These are phyloP conservation scores for Sardina pilchardus DNA, from an alignment of 2,113 vertebrate species.

Conservation along the genomic window DNA sequence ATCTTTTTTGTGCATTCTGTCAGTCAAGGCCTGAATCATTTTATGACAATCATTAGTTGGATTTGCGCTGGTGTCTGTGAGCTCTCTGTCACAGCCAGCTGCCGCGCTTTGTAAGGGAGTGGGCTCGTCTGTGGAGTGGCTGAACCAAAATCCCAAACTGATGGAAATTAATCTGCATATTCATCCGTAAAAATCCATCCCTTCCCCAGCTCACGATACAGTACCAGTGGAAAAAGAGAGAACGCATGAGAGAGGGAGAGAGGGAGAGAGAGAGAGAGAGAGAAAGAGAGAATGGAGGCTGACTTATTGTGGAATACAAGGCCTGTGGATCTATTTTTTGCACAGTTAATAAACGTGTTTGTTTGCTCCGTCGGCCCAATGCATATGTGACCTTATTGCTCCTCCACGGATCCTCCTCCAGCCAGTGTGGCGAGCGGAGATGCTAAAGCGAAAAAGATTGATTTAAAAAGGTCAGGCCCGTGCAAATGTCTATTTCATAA, in stretches of 20 bases:
- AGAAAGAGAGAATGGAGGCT: not conserved
- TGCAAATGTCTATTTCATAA: slow-evolving; percentile 1
- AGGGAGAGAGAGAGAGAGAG: not conserved
- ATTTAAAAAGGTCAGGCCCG: not conserved
- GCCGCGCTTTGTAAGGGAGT: slow-evolving; percentile 61
- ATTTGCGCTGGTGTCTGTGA: slow-evolving; percentile 60
- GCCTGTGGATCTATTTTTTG: not conserved
- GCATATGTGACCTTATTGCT: slow-evolving; percentile 4
- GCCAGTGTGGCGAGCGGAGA: not conserved
- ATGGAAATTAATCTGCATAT: slow-evolving; percentile 55
- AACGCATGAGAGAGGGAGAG: not conserved
- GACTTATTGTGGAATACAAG: not conserved
- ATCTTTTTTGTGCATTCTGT: slow-evolving; percentile 28
- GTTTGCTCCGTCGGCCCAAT: not conserved
- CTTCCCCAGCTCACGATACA: not conserved
- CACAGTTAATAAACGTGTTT: not conserved
- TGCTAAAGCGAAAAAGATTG: not conserved
- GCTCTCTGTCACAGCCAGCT: slow-evolving; percentile 67
- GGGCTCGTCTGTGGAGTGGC: slow-evolving; percentile 65
- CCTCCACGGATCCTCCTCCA: not conserved
- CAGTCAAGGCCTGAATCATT: slow-evolving; percentile 13
- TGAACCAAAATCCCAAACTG: slow-evolving; percentile 48
- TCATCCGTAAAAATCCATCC: slow-evolving; percentile 30
- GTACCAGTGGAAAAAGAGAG: not conserved
- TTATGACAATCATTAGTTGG: slow-evolving; percentile 61